Conservation (phyloP, 2,888 invertebrate genomes). For the Polydrusus cervinus region DNA sequence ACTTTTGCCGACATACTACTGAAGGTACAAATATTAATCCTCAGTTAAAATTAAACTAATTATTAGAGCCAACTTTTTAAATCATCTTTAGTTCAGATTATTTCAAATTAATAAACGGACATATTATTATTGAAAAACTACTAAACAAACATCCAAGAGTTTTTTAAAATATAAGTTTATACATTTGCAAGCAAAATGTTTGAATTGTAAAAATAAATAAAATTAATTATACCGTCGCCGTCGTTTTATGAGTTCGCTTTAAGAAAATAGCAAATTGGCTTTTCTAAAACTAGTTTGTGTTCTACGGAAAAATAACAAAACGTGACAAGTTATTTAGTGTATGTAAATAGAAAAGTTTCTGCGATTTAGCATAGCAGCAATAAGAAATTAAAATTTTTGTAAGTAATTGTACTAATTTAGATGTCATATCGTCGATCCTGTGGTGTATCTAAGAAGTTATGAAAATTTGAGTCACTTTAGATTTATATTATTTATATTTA, state of each 20-base stretch:
- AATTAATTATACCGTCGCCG: background rate
- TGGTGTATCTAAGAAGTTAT: too few relatives aligned
- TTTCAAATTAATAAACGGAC: slow-evolving; percentile 1
- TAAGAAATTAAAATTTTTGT: background rate
- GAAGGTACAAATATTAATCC: slow-evolving; percentile 3
- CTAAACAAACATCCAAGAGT: too few relatives aligned
- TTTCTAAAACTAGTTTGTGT: background rate
- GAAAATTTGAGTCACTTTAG: too few relatives aligned
- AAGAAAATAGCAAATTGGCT: background rate
- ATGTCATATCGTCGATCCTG: background rate
- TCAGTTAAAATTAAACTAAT: slow-evolving; percentile 47
- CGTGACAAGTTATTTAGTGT: background rate
- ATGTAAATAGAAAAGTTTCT: background rate
- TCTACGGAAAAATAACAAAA: background rate
- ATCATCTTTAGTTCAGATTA: slow-evolving; percentile 25
- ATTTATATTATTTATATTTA: too few relatives aligned
- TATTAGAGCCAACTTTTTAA: slow-evolving; percentile 36
- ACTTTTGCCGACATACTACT: background rate
- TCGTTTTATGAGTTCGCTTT: background rate
- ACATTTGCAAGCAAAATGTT: background rate
- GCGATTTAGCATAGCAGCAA: background rate
- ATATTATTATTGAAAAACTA: background rate
- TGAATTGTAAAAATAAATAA: background rate
- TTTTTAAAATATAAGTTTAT: too few relatives aligned
- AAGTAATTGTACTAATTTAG: background rate